A percentile compares a stretch with the other conserved stretches of the same genome.
phyloP scores from a whole-genome alignment of 2,888 invertebrate species.

The Homarus gammarus region DNA sequence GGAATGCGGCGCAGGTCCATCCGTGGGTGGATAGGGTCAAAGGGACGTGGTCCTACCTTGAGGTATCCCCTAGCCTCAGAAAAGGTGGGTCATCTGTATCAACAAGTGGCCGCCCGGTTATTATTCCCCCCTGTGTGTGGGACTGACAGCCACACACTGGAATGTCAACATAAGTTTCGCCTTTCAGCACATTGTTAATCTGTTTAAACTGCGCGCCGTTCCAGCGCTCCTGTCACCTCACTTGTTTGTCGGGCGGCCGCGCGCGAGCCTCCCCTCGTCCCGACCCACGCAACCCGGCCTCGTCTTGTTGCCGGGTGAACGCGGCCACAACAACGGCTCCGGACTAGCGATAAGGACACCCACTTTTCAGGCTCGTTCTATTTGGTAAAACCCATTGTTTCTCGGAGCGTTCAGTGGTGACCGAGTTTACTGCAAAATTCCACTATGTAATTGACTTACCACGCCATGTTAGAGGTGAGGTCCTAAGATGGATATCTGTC shows the following conservation, averaged over 20 bases:
- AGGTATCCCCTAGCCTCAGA: neutral
- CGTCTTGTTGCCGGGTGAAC: slow-evolving; percentile 16
- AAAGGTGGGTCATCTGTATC: slow-evolving; percentile 67
- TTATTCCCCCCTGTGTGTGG: slow-evolving; percentile 63
- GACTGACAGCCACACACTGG: slow-evolving; percentile 68
- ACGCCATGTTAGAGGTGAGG: too few species aligned
- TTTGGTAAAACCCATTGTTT: too few species aligned
- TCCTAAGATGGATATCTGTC: too few species aligned
- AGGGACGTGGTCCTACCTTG: slow-evolving; percentile 9
- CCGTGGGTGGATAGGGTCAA: slow-evolving; percentile 8
- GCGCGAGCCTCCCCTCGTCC: slow-evolving; percentile 26
- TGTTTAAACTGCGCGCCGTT: slow-evolving; percentile 67
- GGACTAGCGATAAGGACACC: neutral
- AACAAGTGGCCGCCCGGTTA: slow-evolving; percentile 65
- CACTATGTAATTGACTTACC: too few species aligned
- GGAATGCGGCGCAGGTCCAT: neutral
- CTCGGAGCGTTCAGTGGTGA: too few species aligned
- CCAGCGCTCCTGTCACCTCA: slow-evolving; percentile 65
- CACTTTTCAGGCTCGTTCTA: neutral
- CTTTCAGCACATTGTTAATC: slow-evolving; percentile 70
- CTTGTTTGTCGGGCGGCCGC: slow-evolving; percentile 53
- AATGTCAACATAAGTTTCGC: slow-evolving; percentile 69
- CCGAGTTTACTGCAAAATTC: too few species aligned
- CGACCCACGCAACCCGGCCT: slow-evolving; percentile 16
- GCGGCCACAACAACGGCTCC: neutral